Conservation (phyloP, 2,888 invertebrate species). For the Holacanthella duospinosa region DNA sequence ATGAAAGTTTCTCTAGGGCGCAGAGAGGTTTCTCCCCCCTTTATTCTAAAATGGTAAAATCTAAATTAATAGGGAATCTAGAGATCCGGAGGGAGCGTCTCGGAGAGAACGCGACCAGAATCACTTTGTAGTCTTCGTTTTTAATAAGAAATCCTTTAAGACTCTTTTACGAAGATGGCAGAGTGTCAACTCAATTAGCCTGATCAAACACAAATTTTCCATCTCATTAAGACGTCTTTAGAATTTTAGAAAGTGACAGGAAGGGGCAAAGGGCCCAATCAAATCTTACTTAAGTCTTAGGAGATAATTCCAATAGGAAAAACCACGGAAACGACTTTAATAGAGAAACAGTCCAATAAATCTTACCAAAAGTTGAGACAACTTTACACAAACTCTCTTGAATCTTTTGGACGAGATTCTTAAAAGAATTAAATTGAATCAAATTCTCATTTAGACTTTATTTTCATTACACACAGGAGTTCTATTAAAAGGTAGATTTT, state of each 20-base stretch:
- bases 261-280: not conserved
- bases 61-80: not conserved
- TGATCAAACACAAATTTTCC: constrained; percentile 38
- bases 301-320: no score
- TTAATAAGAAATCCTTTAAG: constrained; percentile 8
- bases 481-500: no score
- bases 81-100: not conserved
- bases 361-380: not conserved
- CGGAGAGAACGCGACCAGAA: not conserved
- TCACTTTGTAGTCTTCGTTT: not conserved
- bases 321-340: no score
- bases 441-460: no score
- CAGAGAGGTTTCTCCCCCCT: not conserved
- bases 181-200: constrained; percentile 38
- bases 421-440: not conserved
- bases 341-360: no score
- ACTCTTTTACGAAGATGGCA: constrained; percentile 1
- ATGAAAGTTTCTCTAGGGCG: no score
- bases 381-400: not conserved
- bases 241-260: not conserved
- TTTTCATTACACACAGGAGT: no score
- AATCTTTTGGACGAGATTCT: not conserved
- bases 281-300: not conserved
- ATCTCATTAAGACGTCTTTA: constrained; percentile 28
- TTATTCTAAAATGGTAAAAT: not conserved